Percentiles rank a stretch among this genome's conserved stretches.
phyloP scores from a whole-genome alignment of 2,888 invertebrate genomes.

The Trypoxylon attenuatum region DNA sequence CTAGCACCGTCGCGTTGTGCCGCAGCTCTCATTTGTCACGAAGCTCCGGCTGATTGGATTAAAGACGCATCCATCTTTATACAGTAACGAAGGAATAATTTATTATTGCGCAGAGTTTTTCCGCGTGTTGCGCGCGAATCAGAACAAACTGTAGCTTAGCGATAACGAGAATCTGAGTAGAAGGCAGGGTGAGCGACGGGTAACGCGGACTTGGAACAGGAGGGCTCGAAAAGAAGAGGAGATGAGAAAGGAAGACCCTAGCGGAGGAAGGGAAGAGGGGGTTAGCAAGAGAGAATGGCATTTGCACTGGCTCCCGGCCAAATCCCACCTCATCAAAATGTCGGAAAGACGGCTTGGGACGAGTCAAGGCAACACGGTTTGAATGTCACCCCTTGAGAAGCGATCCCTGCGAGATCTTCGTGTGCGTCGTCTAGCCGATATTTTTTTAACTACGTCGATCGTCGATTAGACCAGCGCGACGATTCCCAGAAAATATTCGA shows the following conservation, averaged over 20 bases:
- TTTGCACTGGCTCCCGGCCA: slow-evolving; percentile 66
- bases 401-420: slow-evolving; percentile 44
- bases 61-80: neutral
- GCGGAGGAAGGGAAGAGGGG: slow-evolving; percentile 11
- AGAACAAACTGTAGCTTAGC: slow-evolving; percentile 51
- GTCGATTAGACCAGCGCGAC: no score
- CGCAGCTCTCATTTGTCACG: neutral
- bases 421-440: no score
- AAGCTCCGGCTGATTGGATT: neutral
- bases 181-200: slow-evolving; percentile 13
- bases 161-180: slow-evolving; percentile 52
- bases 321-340: slow-evolving; percentile 68
- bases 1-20: no score
- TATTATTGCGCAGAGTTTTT: neutral
- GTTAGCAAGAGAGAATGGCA: slow-evolving; percentile 57
- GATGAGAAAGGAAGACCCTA: slow-evolving; percentile 17
- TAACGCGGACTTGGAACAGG: slow-evolving; percentile 10
- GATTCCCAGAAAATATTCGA: no score
- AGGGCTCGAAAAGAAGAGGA: slow-evolving; percentile 12
- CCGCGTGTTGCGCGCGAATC: slow-evolving; percentile 36
- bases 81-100: neutral
- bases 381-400: slow-evolving; percentile 63
- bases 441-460: no score
- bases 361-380: slow-evolving; percentile 60
- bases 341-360: slow-evolving; percentile 61